Percentiles rank a stretch among this genome's conserved stretches.
These are phyloP conservation scores for Centropristis striata DNA, from an alignment of 2,113 vertebrate genomes.

Conservation along the genomic window DNA sequence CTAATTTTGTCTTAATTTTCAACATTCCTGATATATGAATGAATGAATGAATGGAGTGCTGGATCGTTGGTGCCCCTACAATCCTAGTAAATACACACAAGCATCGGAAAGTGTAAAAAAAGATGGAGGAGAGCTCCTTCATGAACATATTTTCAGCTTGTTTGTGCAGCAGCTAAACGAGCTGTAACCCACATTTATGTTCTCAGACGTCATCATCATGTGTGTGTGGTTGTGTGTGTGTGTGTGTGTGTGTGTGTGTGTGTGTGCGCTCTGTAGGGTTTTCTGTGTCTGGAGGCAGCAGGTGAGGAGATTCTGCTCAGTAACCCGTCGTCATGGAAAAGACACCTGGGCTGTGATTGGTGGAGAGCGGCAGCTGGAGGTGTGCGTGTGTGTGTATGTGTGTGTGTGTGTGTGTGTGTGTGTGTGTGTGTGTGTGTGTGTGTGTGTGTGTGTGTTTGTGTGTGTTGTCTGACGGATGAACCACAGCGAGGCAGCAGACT, in stretches of 20 bases:
- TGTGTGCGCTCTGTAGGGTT: not conserved
- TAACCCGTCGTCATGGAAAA: slow-evolving; percentile 76
- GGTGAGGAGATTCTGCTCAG: slow-evolving; percentile 70
- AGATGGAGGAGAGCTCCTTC: no score
- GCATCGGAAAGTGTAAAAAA: no score
- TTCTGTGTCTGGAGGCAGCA: slow-evolving; percentile 37
- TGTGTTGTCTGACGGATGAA: slow-evolving; percentile 19
- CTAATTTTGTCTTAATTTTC: no score
- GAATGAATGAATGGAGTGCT: no score
- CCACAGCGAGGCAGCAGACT: not conserved
- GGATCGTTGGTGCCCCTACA: no score
- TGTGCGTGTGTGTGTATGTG: no score
- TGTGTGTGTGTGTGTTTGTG: no score
- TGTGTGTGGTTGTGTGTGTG: no score
- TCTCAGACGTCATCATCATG: not conserved
- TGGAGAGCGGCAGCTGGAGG: slow-evolving; percentile 50
- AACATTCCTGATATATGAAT: no score
- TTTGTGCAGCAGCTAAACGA: not conserved
- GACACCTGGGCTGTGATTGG: slow-evolving; percentile 63
- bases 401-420: no score
- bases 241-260: not conserved
- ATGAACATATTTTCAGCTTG: not conserved
- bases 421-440: no score
- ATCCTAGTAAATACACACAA: no score
- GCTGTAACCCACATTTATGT: not conserved